Evolutionary conservation across 2,888 invertebrate genomes (phyloP).

Genomic region (Holacanthella duospinosa): DNA sequence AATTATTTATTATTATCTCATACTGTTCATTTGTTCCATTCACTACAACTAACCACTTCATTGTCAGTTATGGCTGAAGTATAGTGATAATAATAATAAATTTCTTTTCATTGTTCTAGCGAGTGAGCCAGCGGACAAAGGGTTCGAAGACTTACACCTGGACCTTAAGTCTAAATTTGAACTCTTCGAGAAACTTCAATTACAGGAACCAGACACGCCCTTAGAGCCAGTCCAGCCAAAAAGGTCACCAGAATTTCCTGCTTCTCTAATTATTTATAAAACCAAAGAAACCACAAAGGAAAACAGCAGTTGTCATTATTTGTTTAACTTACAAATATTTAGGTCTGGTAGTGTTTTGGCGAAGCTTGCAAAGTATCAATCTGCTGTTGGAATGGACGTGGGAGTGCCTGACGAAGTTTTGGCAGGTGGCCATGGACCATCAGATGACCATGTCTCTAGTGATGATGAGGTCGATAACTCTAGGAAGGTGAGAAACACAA

Average conservation of each 20-base stretch:
- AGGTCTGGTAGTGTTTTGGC: constrained; percentile 62
- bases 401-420: constrained; percentile 65
- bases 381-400: constrained; percentile 54
- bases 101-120: constrained; percentile 9
- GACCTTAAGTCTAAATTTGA: constrained; percentile 77
- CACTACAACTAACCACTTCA: background rate
- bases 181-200: constrained; percentile 60
- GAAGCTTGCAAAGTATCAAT: constrained; percentile 60
- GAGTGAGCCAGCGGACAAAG: constrained; percentile 51
- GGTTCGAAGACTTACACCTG: constrained; percentile 61
- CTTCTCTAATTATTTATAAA: too few species aligned
- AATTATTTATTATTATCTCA: constrained; percentile 4
- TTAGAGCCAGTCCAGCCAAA: background rate
- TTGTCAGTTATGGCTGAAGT: too few species aligned
- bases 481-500: constrained; percentile 24
- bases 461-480: constrained; percentile 44
- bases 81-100: background rate
- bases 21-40: too few species aligned
- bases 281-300: background rate
- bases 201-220: constrained; percentile 28
- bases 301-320: background rate
- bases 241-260: too few species aligned
- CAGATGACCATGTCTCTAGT: background rate
- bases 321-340: background rate
- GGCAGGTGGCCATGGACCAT: constrained; percentile 52